A percentile compares a stretch with the other conserved stretches of the same genome.
phyloP scores from a whole-genome alignment of 2,888 invertebrate species.

The Lobophora halterata region DNA sequence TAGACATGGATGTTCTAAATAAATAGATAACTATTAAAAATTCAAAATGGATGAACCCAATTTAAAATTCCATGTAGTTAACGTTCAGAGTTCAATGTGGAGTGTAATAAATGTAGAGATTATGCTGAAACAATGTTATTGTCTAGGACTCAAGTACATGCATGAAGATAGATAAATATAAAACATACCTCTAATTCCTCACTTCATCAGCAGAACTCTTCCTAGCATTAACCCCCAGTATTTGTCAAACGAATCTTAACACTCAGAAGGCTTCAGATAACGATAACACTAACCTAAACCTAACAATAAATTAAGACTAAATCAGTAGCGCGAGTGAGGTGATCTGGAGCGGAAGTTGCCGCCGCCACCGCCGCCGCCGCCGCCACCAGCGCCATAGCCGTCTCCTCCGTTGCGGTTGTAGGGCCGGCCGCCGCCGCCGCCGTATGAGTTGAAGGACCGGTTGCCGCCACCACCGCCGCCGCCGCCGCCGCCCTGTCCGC shows the following conservation, averaged over 20 bases:
- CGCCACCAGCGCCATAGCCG: constrained; percentile 65
- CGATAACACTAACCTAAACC: constrained; percentile 74
- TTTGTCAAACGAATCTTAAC: constrained; percentile 74
- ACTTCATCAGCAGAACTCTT: constrained; percentile 64
- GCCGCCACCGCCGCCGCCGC: constrained; percentile 65
- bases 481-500: constrained; percentile 69
- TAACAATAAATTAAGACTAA: constrained; percentile 68
- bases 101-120: background rate
- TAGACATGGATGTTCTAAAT: no score
- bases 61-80: no score
- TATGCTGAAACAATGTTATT: no score
- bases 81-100: no score
- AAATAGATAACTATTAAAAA: no score
- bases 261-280: constrained; percentile 80
- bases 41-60: no score
- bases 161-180: constrained; percentile 18
- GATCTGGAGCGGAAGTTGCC: constrained; percentile 79
- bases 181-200: constrained; percentile 67
- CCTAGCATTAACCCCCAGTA: constrained; percentile 75
- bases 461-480: constrained; percentile 74
- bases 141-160: no score
- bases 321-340: constrained; percentile 69
- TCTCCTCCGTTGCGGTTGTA: constrained; percentile 68
- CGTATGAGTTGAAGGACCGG: constrained; percentile 79
- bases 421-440: constrained; percentile 61